These are phyloP conservation scores for Anoncus sp. DNA, from an alignment of 2,888 invertebrate genomes.

Conservation along the genomic window DNA sequence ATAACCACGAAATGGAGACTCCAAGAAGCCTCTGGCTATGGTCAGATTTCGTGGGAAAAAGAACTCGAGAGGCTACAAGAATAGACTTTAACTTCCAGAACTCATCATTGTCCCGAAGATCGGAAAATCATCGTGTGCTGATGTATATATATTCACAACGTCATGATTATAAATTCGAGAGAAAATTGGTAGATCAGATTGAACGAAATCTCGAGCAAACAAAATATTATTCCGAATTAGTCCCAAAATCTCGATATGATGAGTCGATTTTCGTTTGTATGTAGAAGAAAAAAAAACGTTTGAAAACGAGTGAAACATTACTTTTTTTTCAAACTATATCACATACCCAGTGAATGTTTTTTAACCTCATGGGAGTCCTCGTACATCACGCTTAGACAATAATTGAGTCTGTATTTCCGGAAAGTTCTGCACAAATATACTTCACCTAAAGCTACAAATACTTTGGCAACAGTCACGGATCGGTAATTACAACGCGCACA, in stretches of 20 bases:
- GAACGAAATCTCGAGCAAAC: too few relatives aligned
- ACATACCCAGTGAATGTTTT: conserved; percentile 46
- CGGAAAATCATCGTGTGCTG: conserved; percentile 28
- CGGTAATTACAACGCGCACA: conserved; percentile 39
- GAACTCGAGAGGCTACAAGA: neutral
- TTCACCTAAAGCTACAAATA: conserved; percentile 21
- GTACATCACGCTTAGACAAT: conserved; percentile 37
- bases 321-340: conserved; percentile 14
- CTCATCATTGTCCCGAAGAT: conserved; percentile 1
- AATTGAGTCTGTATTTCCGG: conserved; percentile 40
- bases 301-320: neutral
- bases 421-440: conserved; percentile 28
- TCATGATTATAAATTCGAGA: conserved; percentile 47
- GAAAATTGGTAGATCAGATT: neutral
- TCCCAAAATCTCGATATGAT: too few relatives aligned
- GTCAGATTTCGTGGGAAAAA: conserved; percentile 12
- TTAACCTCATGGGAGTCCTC: conserved; percentile 20
- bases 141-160: conserved; percentile 7
- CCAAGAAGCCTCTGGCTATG: conserved; percentile 7
- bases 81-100: conserved; percentile 8
- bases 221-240: too few relatives aligned
- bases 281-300: too few relatives aligned
- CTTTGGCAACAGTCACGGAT: conserved; percentile 23
- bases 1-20: conserved; percentile 26
- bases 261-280: too few relatives aligned